Conservation (phyloP, 1,140 invertebrate species). For the Bombyx mandarina region DNA sequence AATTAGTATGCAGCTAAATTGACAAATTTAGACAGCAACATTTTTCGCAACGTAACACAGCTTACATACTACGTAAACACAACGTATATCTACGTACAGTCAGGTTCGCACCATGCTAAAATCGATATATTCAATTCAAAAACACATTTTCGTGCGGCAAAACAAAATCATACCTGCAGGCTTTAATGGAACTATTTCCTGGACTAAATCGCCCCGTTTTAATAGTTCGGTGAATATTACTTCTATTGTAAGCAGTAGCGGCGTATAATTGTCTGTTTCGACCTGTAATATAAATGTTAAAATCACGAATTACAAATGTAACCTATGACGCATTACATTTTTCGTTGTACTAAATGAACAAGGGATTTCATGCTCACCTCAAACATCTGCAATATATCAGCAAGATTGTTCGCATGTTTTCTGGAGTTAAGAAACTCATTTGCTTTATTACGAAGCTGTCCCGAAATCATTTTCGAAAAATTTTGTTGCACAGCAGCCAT, state of each 20-base stretch:
- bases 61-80: slow-evolving; percentile 2
- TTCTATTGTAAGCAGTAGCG: slow-evolving; percentile 76
- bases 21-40: too few species aligned
- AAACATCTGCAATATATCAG: slow-evolving; percentile 76
- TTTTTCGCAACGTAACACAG: neutral
- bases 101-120: slow-evolving; percentile 11
- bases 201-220: slow-evolving; percentile 73
- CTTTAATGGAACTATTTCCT: slow-evolving; percentile 72
- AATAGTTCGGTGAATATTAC: slow-evolving; percentile 78
- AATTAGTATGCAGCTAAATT: too few species aligned
- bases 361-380: slow-evolving; percentile 56
- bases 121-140: slow-evolving; percentile 34
- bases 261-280: slow-evolving; percentile 65
- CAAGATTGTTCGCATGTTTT: slow-evolving; percentile 75
- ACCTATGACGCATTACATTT: slow-evolving; percentile 51
- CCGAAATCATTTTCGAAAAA: slow-evolving; percentile 62
- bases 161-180: slow-evolving; percentile 51
- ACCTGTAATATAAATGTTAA: slow-evolving; percentile 57
- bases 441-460: slow-evolving; percentile 74
- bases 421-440: slow-evolving; percentile 76
- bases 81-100: neutral
- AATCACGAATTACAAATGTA: slow-evolving; percentile 32
- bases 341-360: slow-evolving; percentile 8
- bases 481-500: slow-evolving; percentile 58
- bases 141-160: slow-evolving; percentile 9